Base-by-base conservation (phyloP, 37 sponge, comb jelly and placozoan species). In the Agelas oroides region DNA sequence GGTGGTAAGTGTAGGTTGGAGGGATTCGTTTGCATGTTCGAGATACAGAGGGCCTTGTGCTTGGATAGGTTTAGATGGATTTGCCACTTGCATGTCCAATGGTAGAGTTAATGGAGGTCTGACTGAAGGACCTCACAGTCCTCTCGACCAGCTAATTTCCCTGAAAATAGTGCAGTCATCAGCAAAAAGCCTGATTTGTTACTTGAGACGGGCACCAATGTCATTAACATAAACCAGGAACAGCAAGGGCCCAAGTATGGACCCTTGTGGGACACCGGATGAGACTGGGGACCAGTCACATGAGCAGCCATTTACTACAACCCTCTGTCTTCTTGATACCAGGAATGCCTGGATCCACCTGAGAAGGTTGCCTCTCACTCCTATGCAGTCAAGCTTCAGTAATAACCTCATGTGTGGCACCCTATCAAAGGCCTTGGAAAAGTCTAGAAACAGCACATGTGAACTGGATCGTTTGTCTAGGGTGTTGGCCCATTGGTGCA, bases 141-240 rank as follows among this genome's bases (percentile, higher is more conserved):
- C 16, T 77, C 33, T 11, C 20, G 19, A 0, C 62, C 25, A 11
- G n/a, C 0, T 13, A 70, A n/a, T 54, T 61, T 59, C 31, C 32
- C 74, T 58, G 31, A 27, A 81, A 38, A 81, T 54, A 12, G 71
- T 33, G 20, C 74, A 83, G 52, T 83, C 83, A 40, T 83, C 83
- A 41, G 83, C 83, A 73, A 73, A 83, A 0, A 72, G 63, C 5
- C 65, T 19, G n/a, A 19, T 6, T 6, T 23, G 20, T n/a, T 73
- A 83, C 33, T 28, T 37, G 21, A 73, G 32, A 15, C 15, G 18
- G 0, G 12, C 35, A 72, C 73, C 73, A 15, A 83, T 83, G 53
- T 83, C 73, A 62, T 83, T 83, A 2, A 72, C 34, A 40, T 83
- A 83, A 16, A 72, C 61, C 46, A 83, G 52, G 73, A 83, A 83